Percentiles rank a stretch among this genome's conserved stretches.
phyloP scores from a whole-genome alignment of 2,888 invertebrate genomes.

The Drosophila merina region DNA sequence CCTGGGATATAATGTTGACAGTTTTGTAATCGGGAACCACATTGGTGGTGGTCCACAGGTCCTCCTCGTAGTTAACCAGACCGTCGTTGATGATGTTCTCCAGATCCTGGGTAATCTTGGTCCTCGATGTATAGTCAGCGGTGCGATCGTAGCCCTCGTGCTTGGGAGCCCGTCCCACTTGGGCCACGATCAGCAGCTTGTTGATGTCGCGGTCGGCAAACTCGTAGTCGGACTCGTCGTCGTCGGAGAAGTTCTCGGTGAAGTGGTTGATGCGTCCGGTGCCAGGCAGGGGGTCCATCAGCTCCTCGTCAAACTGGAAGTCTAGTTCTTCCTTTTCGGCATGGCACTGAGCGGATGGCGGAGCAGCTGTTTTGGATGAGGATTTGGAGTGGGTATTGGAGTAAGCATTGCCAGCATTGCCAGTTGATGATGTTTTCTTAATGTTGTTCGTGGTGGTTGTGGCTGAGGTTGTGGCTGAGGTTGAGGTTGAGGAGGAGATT shows the following conservation, averaged over 20 bases:
- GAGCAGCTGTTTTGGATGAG: conserved; percentile 80
- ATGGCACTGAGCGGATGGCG: conserved; percentile 80
- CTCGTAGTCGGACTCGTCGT: conserved; percentile 92
- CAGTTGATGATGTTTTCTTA: conserved; percentile 51
- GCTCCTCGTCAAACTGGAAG: conserved; percentile 98
- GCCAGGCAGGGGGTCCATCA: conserved; percentile 88
- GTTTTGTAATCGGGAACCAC: conserved; percentile 89
- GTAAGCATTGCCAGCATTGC: conserved; percentile 66
- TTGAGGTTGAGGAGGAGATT: conserved; percentile 20
- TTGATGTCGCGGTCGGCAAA: conserved; percentile 96
- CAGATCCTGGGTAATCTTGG: conserved; percentile 97
- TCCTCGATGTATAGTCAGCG: conserved; percentile 94
- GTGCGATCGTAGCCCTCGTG: conserved; percentile 96
- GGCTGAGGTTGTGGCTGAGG: conserved; percentile 25
- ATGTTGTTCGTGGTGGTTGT: conserved; percentile 47
- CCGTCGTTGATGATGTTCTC: conserved; percentile 98
- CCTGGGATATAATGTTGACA: conserved; percentile 94
- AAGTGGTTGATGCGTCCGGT: conserved; percentile 92
- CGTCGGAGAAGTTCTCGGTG: conserved; percentile 91
- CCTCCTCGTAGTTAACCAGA: conserved; percentile 97
- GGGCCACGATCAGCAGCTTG: conserved; percentile 97
- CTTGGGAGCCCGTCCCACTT: conserved; percentile 88
- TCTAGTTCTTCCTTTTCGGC: conserved; percentile 92
- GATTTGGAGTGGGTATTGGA: conserved; percentile 73
- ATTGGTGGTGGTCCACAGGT: conserved; percentile 90